Percentiles rank a stretch among this genome's conserved stretches.
Conservation (phyloP, 2,888 invertebrate genomes). For the Xylota segnis region DNA sequence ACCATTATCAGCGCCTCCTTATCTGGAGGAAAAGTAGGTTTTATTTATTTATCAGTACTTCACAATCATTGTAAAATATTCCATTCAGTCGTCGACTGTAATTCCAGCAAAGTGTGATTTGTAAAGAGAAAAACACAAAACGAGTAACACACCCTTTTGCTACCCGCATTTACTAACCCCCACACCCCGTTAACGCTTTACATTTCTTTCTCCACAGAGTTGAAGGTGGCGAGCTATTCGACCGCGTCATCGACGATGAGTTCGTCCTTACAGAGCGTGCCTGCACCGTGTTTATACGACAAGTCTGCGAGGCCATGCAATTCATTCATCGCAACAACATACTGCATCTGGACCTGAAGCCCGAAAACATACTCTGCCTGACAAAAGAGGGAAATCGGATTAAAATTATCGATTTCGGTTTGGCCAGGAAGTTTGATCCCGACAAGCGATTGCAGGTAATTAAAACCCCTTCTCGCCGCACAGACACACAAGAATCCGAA, state of each 20-base stretch:
- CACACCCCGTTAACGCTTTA: constrained; percentile 1
- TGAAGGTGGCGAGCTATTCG: constrained; percentile 99
- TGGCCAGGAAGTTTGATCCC: constrained; percentile 96
- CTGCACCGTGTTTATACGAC: constrained; percentile 98
- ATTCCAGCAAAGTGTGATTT: constrained; percentile 20
- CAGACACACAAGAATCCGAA: background rate
- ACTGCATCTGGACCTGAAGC: constrained; percentile 99
- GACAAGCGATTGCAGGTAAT: constrained; percentile 92
- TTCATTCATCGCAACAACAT: constrained; percentile 98
- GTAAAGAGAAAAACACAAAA: background rate
- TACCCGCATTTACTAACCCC: constrained; percentile 33
- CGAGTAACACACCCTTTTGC: constrained; percentile 1
- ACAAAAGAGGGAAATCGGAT: constrained; percentile 98
- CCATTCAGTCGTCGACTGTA: background rate
- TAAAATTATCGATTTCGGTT: constrained; percentile 99
- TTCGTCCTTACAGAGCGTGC: constrained; percentile 98
- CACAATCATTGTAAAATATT: constrained; percentile 13
- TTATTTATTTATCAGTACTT: background rate
- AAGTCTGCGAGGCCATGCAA: constrained; percentile 98
- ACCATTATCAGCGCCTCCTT: background rate
- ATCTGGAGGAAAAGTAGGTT: background rate
- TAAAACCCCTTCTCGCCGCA: constrained; percentile 14
- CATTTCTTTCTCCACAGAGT: constrained; percentile 88
- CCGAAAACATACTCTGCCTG: constrained; percentile 98
- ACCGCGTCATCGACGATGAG: constrained; percentile 99